Evolutionary conservation across 2,888 invertebrate genomes (phyloP), one percentile per base, ranked within the genome.

Genomic region (Ferdinandea cuprea): DNA sequence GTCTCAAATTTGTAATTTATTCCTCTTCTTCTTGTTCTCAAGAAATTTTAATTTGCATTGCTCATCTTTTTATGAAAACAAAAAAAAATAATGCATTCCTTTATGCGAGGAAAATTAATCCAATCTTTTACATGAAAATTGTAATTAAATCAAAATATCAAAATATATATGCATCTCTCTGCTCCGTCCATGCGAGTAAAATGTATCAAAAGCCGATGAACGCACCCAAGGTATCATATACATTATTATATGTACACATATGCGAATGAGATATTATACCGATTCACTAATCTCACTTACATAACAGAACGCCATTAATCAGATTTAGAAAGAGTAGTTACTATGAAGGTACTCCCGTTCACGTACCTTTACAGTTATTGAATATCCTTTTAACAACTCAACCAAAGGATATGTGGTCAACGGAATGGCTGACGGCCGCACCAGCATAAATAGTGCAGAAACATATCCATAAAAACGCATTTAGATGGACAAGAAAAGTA

Each of bases 271-370:
- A 25, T 7, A 15, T n/a, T 2, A 1, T 15, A 40, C 8, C 15
- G 7, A 25, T 42, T 35, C 15, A 56, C 74, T 74, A 61, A 74
- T 74, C 73, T 61, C 48, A 17, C 30, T 80, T 80, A 68, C 68
- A 74, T 74, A 74, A 80, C 59, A 61, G 63, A 69, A 74, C 13
- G 21, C 19, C 56, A 78, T 78, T 78, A 78, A 78, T 72, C 72
- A 72, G 72, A 66, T 78, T 72, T 78, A 72, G 58, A 72, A 66
- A 42, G 13, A 42, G n/a, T 42, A 7, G 0, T n/a, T n/a, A n/a
- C n/a, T n/a, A n/a, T n/a, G n/a, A n/a, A 21, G 25, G 1, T 21
- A 48, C 32, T 54, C 46, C 17, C 3, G 30, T 1, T 54, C 1
- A 17, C 13, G 21, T 48, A 35, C 66, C 52, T 50, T 52, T 28